Evolutionary conservation across 2,888 invertebrate genomes (phyloP).

Genomic region (Diarsia mendica): DNA sequence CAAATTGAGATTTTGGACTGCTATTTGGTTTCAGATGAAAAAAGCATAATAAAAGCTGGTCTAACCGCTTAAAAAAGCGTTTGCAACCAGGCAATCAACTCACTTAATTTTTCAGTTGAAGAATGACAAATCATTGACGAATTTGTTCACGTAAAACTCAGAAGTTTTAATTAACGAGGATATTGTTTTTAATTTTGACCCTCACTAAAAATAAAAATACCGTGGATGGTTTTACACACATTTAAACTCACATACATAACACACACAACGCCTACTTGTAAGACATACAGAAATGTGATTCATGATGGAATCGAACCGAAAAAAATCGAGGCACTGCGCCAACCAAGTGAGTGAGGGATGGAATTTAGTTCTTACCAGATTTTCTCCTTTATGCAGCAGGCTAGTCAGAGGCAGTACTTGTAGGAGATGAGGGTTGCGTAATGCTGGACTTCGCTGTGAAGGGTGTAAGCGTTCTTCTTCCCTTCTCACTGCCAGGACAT

Average conservation of each 20-base stretch:
- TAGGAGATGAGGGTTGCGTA: conserved; percentile 90
- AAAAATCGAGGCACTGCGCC: background rate
- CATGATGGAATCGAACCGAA: background rate
- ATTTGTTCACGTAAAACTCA: background rate
- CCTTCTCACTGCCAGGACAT: conserved; percentile 89
- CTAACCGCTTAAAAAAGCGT: too few species aligned
- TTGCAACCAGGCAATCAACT: background rate
- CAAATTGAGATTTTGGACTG: background rate
- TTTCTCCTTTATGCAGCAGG: conserved; percentile 91
- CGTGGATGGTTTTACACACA: background rate
- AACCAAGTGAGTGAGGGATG: background rate
- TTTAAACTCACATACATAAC: background rate
- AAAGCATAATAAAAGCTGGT: background rate
- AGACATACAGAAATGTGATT: background rate
- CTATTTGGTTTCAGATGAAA: background rate
- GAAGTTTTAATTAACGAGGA: background rate
- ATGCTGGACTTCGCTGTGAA: conserved; percentile 90
- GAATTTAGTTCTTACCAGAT: conserved; percentile 80
- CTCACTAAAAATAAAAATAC: background rate
- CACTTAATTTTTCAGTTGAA: background rate
- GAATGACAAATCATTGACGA: background rate
- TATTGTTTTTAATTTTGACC: background rate
- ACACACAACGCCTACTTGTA: background rate
- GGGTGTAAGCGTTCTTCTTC: conserved; percentile 90
- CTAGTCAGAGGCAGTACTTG: conserved; percentile 89